Evolutionary conservation across 2,113 vertebrate species (phyloP).

Genomic region (Odontesthes bonariensis): DNA sequence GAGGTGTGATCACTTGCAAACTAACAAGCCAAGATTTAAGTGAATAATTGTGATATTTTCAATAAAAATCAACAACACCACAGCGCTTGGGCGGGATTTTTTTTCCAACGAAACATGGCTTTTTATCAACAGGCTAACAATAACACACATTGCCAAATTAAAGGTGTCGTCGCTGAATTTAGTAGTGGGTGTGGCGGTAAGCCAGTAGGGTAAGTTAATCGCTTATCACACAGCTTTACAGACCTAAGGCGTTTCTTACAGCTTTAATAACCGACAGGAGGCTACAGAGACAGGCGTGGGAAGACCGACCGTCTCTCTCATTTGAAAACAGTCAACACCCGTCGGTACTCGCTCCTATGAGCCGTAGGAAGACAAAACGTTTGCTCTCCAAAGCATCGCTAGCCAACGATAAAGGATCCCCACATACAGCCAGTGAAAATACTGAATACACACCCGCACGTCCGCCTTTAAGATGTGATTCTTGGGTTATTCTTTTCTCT

Average conservation of each 20-base stretch:
- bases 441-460: slow-evolving; percentile 55
- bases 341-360: neutral
- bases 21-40: neutral
- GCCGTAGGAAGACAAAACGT: neutral
- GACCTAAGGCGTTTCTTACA: rapidly evolving
- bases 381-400: neutral
- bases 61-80: neutral
- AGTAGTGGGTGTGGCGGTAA: slow-evolving; percentile 49
- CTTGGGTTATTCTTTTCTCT: slow-evolving; percentile 25
- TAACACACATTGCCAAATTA: slow-evolving; percentile 17
- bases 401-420: neutral
- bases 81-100: neutral
- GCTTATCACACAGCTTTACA: rapidly evolving
- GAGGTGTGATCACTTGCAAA: neutral
- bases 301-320: neutral
- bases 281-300: neutral
- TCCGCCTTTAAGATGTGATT: slow-evolving; percentile 46
- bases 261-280: neutral
- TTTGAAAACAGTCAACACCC: slow-evolving; percentile 45
- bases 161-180: neutral
- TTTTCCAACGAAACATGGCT: neutral
- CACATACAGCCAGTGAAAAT: neutral
- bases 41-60: rapidly evolving
- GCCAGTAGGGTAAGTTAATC: neutral
- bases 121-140: slow-evolving; percentile 32